Percentiles rank a stretch among this genome's conserved stretches.
These are phyloP conservation scores for Agrotis ipsilon DNA, from an alignment of 2,888 invertebrate genomes.

Conservation along the genomic window DNA sequence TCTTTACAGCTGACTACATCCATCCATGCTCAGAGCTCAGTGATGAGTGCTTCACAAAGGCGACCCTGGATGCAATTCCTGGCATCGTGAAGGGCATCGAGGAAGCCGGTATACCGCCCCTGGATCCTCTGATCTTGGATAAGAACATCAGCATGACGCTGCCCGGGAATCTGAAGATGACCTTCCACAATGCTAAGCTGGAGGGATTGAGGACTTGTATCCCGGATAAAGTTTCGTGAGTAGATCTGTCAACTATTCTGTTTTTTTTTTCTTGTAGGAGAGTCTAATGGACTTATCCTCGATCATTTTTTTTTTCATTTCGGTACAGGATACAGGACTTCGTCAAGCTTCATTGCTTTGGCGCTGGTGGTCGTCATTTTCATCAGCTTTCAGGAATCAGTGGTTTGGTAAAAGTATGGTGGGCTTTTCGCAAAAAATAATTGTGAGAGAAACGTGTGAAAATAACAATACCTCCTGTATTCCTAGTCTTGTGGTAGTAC, in stretches of 20 bases:
- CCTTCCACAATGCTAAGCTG: constrained; percentile 86
- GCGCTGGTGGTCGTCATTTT: too few species aligned
- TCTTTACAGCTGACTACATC: constrained; percentile 83
- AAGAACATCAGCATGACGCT: constrained; percentile 85
- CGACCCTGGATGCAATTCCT: constrained; percentile 85
- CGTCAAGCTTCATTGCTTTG: too few species aligned
- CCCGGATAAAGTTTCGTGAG: constrained; percentile 88
- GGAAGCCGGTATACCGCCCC: constrained; percentile 83
- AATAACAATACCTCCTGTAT: too few species aligned
- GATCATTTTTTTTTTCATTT: too few species aligned
- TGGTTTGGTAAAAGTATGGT: too few species aligned
- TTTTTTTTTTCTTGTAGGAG: too few species aligned
- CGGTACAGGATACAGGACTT: too few species aligned
- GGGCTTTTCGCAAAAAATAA: too few species aligned
- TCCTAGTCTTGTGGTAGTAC: too few species aligned
- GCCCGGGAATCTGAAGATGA: constrained; percentile 87
- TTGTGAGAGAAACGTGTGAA: too few species aligned
- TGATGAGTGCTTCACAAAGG: constrained; percentile 88
- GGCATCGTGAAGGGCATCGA: constrained; percentile 87
- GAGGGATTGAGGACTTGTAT: constrained; percentile 82
- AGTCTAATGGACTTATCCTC: too few species aligned
- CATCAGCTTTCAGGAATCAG: too few species aligned
- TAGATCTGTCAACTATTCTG: constrained; percentile 42
- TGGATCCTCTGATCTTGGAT: constrained; percentile 84
- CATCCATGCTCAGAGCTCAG: constrained; percentile 84